Conservation (phyloP, 2,797 vertebrate genomes). For the Huso huso region DNA sequence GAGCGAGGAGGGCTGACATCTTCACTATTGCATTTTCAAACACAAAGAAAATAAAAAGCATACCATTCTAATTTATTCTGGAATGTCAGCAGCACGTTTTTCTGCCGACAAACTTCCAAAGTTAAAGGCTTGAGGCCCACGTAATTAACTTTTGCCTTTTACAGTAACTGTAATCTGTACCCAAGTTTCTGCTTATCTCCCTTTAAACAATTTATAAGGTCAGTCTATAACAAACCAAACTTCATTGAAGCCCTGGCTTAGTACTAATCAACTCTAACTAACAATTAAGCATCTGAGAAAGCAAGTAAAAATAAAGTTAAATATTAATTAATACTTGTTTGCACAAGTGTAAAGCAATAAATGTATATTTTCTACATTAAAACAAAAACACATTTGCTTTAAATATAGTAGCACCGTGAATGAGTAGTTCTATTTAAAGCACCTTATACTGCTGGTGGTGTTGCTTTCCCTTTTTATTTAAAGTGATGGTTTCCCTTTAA, state of each 20-base stretch:
- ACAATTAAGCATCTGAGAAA: background rate
- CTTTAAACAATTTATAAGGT: background rate
- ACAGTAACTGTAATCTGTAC: background rate
- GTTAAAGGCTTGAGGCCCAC: conserved; percentile 6
- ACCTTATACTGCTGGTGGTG: conserved; percentile 41
- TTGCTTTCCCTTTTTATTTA: conserved; percentile 38
- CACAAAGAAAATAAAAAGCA: background rate
- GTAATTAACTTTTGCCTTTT: conserved; percentile 4
- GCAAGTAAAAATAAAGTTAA: conserved; percentile 1
- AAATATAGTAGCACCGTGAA: conserved; percentile 10
- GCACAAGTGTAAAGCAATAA: conserved; percentile 1
- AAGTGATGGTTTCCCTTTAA: conserved; percentile 65
- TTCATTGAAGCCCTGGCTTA: background rate
- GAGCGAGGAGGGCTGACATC: no score
- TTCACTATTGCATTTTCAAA: background rate
- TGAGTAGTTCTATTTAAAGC: background rate
- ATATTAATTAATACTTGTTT: background rate
- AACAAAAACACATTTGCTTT: conserved; percentile 20
- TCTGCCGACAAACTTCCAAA: background rate
- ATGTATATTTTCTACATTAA: conserved; percentile 2
- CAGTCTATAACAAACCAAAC: background rate
- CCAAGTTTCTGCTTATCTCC: background rate
- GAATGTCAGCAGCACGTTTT: no score
- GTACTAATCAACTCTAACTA: background rate
- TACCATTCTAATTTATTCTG: no score